Evolutionary conservation across 2,888 invertebrate genomes (phyloP).

Genomic region (Drosophila mimica): DNA sequence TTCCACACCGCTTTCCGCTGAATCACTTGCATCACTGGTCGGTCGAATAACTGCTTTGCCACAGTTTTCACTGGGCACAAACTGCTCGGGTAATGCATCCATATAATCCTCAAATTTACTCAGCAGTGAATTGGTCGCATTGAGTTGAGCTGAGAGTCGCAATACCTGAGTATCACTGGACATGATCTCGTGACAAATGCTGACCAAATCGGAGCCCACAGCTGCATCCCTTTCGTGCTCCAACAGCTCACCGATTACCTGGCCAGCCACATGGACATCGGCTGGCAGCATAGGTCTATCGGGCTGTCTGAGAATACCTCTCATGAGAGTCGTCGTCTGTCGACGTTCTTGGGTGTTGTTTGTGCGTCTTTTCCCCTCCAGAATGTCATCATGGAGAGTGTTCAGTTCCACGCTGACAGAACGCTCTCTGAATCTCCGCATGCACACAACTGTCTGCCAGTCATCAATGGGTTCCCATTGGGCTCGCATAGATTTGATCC

Average conservation of each 20-base stretch:
- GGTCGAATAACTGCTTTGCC: slow-evolving; percentile 24
- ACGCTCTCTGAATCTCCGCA: slow-evolving; percentile 61
- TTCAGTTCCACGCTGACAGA: slow-evolving; percentile 70
- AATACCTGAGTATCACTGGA: slow-evolving; percentile 83
- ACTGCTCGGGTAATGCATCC: slow-evolving; percentile 81
- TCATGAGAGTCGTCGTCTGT: slow-evolving; percentile 41
- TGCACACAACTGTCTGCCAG: slow-evolving; percentile 58
- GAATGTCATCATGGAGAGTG: slow-evolving; percentile 68
- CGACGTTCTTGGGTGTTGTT: slow-evolving; percentile 48
- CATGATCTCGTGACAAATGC: slow-evolving; percentile 86
- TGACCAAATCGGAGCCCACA: slow-evolving; percentile 72
- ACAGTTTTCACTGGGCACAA: slow-evolving; percentile 57
- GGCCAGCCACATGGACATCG: slow-evolving; percentile 86
- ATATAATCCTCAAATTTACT: slow-evolving; percentile 87
- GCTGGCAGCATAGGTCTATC: slow-evolving; percentile 86
- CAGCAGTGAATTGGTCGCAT: slow-evolving; percentile 88
- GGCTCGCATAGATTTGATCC: slow-evolving; percentile 86
- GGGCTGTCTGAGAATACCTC: slow-evolving; percentile 55
- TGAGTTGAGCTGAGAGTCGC: slow-evolving; percentile 85
- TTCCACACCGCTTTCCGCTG: slow-evolving; percentile 55
- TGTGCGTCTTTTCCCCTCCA: slow-evolving; percentile 55
- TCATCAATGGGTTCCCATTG: slow-evolving; percentile 85
- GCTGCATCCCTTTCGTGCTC: slow-evolving; percentile 57
- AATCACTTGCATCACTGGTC: slow-evolving; percentile 7
- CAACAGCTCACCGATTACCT: slow-evolving; percentile 71